Evolutionary conservation across 2,888 invertebrate genomes (phyloP), one percentile per base, ranked within the genome.

Genomic region (Seira ritae): DNA sequence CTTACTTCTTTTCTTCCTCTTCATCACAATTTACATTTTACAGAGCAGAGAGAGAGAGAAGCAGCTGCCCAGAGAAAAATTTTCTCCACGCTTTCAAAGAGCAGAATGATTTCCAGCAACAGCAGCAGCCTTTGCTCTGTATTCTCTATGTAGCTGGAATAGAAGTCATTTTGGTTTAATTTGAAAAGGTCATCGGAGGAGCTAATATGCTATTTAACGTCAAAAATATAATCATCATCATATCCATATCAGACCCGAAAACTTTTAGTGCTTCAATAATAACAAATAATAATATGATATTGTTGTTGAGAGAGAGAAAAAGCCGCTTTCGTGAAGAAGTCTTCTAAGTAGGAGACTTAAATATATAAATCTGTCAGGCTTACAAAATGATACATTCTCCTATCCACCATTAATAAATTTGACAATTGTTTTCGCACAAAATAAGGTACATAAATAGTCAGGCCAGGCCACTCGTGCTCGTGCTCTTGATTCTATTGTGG

Each of bases 131-230:
- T 10, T 22, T 20, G 8, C 6, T 19, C 69, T 67, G 20, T 69
- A 67, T 50, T 0, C 68, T 62, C n/a, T n/a, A n/a, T n/a, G n/a
- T n/a, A n/a, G n/a, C n/a, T n/a, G n/a, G n/a, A n/a, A n/a, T n/a
- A n/a, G 50, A 50, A 50, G 17, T 31, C 50, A 50, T 50, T 50
- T 50, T 37, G 68, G 17, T 68, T 23, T 68, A 31, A 68, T 37
- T 37, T 68, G 37, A 12, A 65, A 73, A 73, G 73, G 73, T 73
- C 73, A 73, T 50, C 17, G 66, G 37, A 24, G n/a, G n/a, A 74
- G 66, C 74, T 74, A 74, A 74, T 74, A 66, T 23, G 68, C 42
- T 68, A 68, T 76, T 76, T 76, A 76, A 67, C 55, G 67, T 74
- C 66, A 62, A 37, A 8, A 46, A 23, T 24, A 20, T 10, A 22